Base-by-base conservation (phyloP, 2,888 invertebrate species). In the Eupithecia vulgata region DNA sequence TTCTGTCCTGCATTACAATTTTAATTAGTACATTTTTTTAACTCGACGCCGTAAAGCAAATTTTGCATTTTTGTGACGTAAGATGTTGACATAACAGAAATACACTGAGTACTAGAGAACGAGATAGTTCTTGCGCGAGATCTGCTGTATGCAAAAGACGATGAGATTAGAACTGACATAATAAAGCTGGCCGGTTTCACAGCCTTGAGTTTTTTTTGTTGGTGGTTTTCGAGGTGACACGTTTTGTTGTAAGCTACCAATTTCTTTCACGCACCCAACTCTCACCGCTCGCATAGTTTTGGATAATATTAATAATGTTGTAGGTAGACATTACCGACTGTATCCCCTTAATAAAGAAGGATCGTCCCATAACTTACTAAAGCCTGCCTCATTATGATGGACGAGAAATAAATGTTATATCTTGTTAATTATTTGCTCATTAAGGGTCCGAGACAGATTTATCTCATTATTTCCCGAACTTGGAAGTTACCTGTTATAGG, bases 391-490 rank as follows among this genome's bases (percentile, higher is more conserved):
- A 15, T 40, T 66, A 66, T 45, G 65, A 42, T 40, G 65, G 34
- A 61, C 30, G 61, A 17, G 61, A 34, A 17, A 61, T 34, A 61
- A 40, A 40, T 65, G 65, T 64, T 64, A 64, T 65, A 21, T 65
- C 25, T 25, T 65, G 40, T 65, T 65, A 35, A 42, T 65, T 25
- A 35, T 62, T 62, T 62, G 13, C 59, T 34, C 59, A 59, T 59
- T 59, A 13, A 0, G 25, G 30, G 25, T 25, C 59, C 30, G 30
- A 30, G 59, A 61, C 34, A 62, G 35, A n/a, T 62, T 35, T 12
- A 37, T 35, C 62, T 35, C n/a, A 62, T 35, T 35, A 61, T 61
- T 59, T 48, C 13, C 25, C 52, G 52, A 21, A 21, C 21, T 52
- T 10, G 48, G 48, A 21, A 21, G 52, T 52, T 52, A 5, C 10